Conservation (phyloP, 2,797 vertebrate species). For the Acrossocheilus wenchowensis region DNA sequence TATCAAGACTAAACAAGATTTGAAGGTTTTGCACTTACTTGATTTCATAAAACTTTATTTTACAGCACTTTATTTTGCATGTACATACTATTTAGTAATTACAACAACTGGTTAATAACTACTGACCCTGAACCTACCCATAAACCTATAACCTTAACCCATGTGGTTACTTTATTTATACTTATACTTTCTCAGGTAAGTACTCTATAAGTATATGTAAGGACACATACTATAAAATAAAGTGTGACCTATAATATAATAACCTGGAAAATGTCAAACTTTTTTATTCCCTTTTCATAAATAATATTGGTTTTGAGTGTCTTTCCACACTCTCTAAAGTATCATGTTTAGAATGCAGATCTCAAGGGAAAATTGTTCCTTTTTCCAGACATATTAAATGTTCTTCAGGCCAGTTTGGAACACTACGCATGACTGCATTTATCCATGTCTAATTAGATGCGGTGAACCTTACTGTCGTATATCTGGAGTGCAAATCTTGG, state of each 20-base stretch:
- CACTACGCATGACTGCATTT: slow-evolving; percentile 7
- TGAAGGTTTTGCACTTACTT: too few relatives aligned
- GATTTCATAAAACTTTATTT: not conserved
- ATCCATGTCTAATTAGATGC: slow-evolving; percentile 8
- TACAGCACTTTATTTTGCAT: not conserved
- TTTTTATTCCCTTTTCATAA: not conserved
- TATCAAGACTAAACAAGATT: too few relatives aligned
- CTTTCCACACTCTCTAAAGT: slow-evolving; percentile 8
- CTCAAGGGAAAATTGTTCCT: slow-evolving; percentile 10
- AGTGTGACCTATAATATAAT: not conserved
- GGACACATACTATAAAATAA: not conserved
- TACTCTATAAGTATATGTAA: not conserved
- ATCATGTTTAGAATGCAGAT: slow-evolving; percentile 5
- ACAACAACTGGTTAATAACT: not conserved
- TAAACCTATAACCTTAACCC: not conserved
- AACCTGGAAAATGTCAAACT: not conserved
- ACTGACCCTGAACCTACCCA: not conserved
- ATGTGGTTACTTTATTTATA: not conserved
- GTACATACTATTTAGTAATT: not conserved
- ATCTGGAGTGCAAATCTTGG: slow-evolving; percentile 9
- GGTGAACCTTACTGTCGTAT: not conserved
- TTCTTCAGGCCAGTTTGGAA: not conserved
- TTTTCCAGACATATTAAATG: slow-evolving; percentile 31
- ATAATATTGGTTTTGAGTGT: slow-evolving; percentile 5
- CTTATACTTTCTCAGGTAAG: not conserved